Conservation (phyloP, 1,140 invertebrate genomes). For the Aethina tumida region DNA sequence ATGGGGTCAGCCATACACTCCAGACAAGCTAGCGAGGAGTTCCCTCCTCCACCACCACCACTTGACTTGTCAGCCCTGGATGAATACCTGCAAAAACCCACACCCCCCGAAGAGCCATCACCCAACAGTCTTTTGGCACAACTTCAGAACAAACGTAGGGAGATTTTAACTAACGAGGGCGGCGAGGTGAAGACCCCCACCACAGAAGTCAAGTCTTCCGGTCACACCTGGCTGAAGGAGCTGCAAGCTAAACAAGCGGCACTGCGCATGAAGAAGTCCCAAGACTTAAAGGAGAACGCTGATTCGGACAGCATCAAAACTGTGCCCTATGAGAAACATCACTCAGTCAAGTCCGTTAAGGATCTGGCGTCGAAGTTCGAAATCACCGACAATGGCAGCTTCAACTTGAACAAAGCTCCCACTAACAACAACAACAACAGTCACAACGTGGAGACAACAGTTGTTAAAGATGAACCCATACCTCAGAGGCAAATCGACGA, state of each 20-base stretch:
- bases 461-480: conserved; percentile 20
- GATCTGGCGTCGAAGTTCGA: conserved; percentile 79
- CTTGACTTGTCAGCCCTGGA: conserved; percentile 52
- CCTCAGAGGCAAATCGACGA: conserved; percentile 37
- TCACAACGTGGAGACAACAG: conserved; percentile 16
- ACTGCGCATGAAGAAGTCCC: conserved; percentile 45
- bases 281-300: conserved; percentile 9
- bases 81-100: conserved; percentile 38
- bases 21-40: conserved; percentile 77
- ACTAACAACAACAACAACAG: neutral
- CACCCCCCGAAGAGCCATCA: conserved; percentile 33
- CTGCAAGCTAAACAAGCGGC: conserved; percentile 68
- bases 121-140: conserved; percentile 56
- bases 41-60: conserved; percentile 74
- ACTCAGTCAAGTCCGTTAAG: conserved; percentile 49
- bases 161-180: conserved; percentile 48
- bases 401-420: conserved; percentile 11
- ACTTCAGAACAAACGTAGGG: conserved; percentile 63
- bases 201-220: conserved; percentile 32
- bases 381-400: conserved; percentile 36
- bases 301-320: conserved; percentile 21
- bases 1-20: conserved; percentile 66
- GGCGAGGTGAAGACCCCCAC: conserved; percentile 14
- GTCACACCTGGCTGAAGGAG: conserved; percentile 65
- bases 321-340: conserved; percentile 18